Evolutionary conservation across 2,888 invertebrate species (phyloP).

Genomic region (Leptarthrus brevirostris): DNA sequence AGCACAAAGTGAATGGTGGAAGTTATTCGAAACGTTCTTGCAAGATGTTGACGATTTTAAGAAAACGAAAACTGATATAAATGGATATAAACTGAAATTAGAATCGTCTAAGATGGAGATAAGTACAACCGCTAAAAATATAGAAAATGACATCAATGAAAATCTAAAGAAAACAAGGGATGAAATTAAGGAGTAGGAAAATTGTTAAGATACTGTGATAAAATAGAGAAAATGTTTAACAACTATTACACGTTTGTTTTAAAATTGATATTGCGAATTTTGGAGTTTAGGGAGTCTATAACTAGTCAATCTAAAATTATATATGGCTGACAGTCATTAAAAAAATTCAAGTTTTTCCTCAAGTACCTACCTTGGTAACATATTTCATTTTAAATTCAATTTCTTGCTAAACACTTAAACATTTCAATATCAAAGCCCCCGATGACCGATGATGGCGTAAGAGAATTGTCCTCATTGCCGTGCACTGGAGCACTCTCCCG

Average conservation of each 20-base stretch:
- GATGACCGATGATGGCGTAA: no score
- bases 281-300: not conserved
- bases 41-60: slow-evolving; percentile 61
- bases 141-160: slow-evolving; percentile 60
- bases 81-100: slow-evolving; percentile 59
- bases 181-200: not conserved
- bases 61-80: slow-evolving; percentile 59
- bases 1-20: slow-evolving; percentile 61
- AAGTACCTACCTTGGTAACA: no score
- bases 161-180: slow-evolving; percentile 2
- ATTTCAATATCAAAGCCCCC: no score
- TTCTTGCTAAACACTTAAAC: no score
- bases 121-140: slow-evolving; percentile 59
- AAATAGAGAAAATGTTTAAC: not conserved
- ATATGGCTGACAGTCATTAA: no score
- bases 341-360: no score
- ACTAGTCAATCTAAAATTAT: no score
- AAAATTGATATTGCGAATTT: no score
- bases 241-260: no score
- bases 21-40: slow-evolving; percentile 63
- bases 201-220: not conserved
- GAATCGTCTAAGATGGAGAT: slow-evolving; percentile 59
- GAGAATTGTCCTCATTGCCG: no score
- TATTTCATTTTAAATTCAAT: no score
- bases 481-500: no score